A percentile compares a stretch with the other conserved stretches of the same genome.
phyloP scores from a whole-genome alignment of 1,140 invertebrate genomes.

The Sycophila sp. region DNA sequence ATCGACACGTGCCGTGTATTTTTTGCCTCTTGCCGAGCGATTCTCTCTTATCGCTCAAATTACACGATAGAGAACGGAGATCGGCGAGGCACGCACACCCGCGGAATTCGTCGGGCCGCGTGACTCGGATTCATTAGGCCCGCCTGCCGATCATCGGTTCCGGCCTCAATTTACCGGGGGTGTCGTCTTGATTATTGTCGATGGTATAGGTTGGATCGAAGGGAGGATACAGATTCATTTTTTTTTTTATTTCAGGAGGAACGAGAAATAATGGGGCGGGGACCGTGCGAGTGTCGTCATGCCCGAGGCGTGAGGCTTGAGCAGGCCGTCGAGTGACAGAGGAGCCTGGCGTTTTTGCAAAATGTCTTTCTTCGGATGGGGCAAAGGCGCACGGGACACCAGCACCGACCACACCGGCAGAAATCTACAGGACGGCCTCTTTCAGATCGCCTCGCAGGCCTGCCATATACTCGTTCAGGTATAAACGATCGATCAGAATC shows the following conservation, averaged over 20 bases:
- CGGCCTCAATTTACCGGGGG: not conserved
- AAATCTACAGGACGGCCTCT: constrained; percentile 75
- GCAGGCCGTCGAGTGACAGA: too few relatives aligned
- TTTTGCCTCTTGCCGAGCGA: not conserved
- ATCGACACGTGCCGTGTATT: not conserved
- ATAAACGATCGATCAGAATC: not conserved
- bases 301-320: too few relatives aligned
- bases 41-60: constrained; percentile 3
- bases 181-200: too few relatives aligned
- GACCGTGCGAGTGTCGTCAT: too few relatives aligned
- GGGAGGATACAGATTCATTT: too few relatives aligned
- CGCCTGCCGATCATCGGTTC: not conserved
- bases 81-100: not conserved
- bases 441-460: constrained; percentile 78
- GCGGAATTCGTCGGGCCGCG: not conserved
- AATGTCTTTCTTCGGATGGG: constrained; percentile 61
- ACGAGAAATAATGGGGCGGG: not conserved
- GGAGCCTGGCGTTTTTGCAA: not conserved
- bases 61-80: not conserved
- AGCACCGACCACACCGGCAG: constrained; percentile 56
- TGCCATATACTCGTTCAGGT: constrained; percentile 76
- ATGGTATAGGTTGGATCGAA: too few relatives aligned
- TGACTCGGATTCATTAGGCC: constrained; percentile 24
- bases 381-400: constrained; percentile 43
- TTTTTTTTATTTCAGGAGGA: not conserved